Evolutionary conservation across 2,113 vertebrate species (phyloP).

Genomic region (Epinephelus lanceolatus): DNA sequence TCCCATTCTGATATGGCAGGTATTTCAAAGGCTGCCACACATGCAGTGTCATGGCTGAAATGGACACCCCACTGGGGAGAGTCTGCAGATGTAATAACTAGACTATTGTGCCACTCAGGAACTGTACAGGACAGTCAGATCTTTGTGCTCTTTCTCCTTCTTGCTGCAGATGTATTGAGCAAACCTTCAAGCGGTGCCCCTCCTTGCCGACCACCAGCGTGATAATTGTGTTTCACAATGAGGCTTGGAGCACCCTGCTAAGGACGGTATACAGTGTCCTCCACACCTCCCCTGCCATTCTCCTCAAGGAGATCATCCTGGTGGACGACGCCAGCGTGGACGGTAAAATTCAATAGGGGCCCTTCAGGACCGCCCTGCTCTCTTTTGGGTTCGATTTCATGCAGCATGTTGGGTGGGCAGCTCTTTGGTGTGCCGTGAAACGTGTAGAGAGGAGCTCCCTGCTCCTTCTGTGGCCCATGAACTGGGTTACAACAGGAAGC

Average conservation of each 20-base stretch:
- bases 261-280: slow-evolving; percentile 97
- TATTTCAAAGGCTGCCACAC: slow-evolving; percentile 62
- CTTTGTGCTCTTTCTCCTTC: slow-evolving; percentile 62
- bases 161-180: slow-evolving; percentile 93
- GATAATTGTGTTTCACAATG: slow-evolving; percentile 99
- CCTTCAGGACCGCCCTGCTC: slow-evolving; percentile 46
- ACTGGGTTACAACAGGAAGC: slow-evolving; percentile 62
- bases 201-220: slow-evolving; percentile 94
- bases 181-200: slow-evolving; percentile 95
- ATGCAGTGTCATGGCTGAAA: slow-evolving; percentile 63
- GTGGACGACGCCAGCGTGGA: slow-evolving; percentile 97
- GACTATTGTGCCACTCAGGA: slow-evolving; percentile 58
- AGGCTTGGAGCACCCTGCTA: slow-evolving; percentile 97
- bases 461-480: slow-evolving; percentile 52
- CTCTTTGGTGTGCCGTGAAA: slow-evolving; percentile 40
- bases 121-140: slow-evolving; percentile 52
- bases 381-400: slow-evolving; percentile 60
- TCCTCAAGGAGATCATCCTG: slow-evolving; percentile 97
- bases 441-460: slow-evolving; percentile 45
- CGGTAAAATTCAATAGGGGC: slow-evolving; percentile 84
- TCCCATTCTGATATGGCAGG: slow-evolving; percentile 55
- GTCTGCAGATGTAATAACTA: slow-evolving; percentile 67
- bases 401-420: slow-evolving; percentile 61
- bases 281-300: slow-evolving; percentile 94
- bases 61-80: slow-evolving; percentile 65